Evolutionary conservation across 2,113 vertebrate species (phyloP).

Genomic region (Talpa occidentalis): DNA sequence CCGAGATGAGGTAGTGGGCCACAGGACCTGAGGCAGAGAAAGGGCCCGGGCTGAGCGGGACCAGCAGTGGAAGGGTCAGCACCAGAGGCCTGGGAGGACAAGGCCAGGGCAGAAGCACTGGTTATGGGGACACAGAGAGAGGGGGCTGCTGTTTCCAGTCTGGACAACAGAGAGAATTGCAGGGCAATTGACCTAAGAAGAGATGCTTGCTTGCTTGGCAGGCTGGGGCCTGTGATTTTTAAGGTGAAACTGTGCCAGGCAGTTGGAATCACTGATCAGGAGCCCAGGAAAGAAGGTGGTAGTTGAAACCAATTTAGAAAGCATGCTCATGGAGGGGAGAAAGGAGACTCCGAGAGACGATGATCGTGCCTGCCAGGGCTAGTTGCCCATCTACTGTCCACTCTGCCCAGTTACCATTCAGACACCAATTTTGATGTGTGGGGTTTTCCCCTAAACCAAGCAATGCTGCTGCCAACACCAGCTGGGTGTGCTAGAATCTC

Average conservation of each 20-base stretch:
- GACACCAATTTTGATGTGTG: background rate
- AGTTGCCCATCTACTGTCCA: rapidly evolving
- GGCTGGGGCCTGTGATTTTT: background rate
- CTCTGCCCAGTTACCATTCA: background rate
- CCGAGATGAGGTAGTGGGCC: no score
- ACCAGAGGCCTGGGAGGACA: background rate
- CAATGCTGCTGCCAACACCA: background rate
- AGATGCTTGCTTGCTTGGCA: background rate
- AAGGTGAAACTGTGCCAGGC: background rate
- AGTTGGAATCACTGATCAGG: background rate
- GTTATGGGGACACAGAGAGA: background rate
- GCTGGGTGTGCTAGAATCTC: no score
- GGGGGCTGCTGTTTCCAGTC: background rate
- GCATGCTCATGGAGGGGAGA: no score
- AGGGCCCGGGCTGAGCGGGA: rapidly evolving
- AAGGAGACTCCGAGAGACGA: background rate
- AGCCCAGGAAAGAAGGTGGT: background rate
- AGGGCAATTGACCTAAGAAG: background rate
- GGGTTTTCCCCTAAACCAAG: background rate
- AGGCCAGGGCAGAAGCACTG: rapidly evolving
- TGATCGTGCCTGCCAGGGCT: background rate
- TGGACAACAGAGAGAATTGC: rapidly evolving
- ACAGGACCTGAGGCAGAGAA: background rate
- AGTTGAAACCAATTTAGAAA: background rate
- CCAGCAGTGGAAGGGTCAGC: background rate